Base-by-base conservation (phyloP, 2,113 vertebrate genomes). In the Hippolais icterina region DNA sequence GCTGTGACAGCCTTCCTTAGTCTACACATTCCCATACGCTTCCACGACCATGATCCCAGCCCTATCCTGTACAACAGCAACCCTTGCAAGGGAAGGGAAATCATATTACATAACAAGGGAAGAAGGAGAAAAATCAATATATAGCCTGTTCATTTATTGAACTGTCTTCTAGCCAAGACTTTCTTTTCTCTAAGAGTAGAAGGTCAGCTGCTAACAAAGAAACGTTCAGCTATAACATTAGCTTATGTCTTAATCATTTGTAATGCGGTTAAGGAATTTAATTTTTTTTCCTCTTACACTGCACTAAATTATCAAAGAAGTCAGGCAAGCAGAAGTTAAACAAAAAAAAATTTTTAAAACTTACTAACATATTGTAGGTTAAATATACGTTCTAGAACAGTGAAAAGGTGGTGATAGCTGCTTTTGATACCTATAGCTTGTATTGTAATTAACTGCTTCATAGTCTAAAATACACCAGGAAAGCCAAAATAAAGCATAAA, bases 1-100 rank as follows among this genome's bases (percentile, higher is more conserved):
- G 98, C 98, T 98, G 98, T 99, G 99, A 99, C 98, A 99, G 98
- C 97, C 97, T 98, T 98, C 97, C 98, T 93, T 97, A 98, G 98
- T 97, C 97, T 97, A 97, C 97, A 97, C 98, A 98, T 98, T 98
- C 97, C 96, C 97, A 97, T 96, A 98, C 97, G 96, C 97, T 98
- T 96, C 97, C 97, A 97, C 71, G 29, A 96, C 97, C 95, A 84
- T 81, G 96, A 97, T 97, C 97, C 97, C 94, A 96, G 96, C 78
- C 71, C 91, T 89, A 93, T 81, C 87, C 83, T 27, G 50, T 63
- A 94, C 6, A 10, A 82, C 88, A 77, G 75, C 80, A 83, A 65
- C 78, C 87, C 89, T 94, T 97, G 91, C 90, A 83, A 94, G 80
- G 70, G 93, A 92, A 93, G 75, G 92, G 69, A 94, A 97, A 96